Conservation (phyloP, 2,797 vertebrate genomes). For the Varecia variegata region DNA sequence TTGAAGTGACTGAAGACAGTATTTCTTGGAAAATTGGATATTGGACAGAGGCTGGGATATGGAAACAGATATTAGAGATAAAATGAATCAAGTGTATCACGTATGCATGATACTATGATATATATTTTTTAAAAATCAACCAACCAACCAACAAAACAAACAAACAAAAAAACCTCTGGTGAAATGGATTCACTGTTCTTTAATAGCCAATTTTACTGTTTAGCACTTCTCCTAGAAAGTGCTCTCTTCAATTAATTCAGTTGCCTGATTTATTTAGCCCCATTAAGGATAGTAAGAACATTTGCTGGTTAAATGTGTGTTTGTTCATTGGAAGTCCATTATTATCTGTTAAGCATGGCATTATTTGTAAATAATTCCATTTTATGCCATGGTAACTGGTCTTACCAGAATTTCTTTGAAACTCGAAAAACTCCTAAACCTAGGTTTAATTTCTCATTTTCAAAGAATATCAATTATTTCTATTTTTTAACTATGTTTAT, state of each 20-base stretch:
- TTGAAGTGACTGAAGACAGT: neutral
- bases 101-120: neutral
- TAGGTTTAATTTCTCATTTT: neutral
- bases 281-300: neutral
- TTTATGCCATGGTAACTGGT: neutral
- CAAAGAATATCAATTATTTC: neutral
- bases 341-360: neutral
- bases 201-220: neutral
- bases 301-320: neutral
- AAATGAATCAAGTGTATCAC: neutral
- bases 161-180: neutral
- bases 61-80: neutral
- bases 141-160: neutral
- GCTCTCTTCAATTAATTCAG: neutral
- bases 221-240: neutral
- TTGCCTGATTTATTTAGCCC: neutral
- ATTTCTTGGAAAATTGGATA: neutral
- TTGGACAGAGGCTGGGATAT: neutral
- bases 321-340: neutral
- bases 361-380: neutral
- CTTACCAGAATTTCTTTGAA: neutral
- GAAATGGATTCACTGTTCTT: neutral
- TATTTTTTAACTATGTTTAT: neutral
- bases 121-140: neutral
- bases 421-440: neutral